Conservation (phyloP, 2,113 vertebrate species). For the Phyllostomus hastatus region DNA sequence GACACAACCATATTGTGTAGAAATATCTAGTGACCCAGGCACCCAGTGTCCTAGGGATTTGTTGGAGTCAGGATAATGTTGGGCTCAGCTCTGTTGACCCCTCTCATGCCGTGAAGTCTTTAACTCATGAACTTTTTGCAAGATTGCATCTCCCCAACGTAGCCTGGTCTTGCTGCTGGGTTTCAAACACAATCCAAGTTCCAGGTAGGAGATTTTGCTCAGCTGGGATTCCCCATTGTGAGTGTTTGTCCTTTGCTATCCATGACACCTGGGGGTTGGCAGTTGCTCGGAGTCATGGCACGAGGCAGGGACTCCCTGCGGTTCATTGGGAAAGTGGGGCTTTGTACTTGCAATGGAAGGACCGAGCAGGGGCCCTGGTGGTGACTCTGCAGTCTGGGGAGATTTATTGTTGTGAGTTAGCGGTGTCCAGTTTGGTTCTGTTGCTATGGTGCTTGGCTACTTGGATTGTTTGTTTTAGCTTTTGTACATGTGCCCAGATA, state of each 20-base stretch:
- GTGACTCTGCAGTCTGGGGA: neutral
- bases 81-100: neutral
- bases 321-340: neutral
- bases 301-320: neutral
- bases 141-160: neutral
- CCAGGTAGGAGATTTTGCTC: neutral
- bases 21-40: neutral
- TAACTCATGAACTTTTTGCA: neutral
- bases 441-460: conserved; percentile 30
- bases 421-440: conserved; percentile 31
- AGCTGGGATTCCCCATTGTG: neutral
- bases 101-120: neutral
- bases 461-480: conserved; percentile 44
- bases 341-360: neutral
- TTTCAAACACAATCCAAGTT: neutral
- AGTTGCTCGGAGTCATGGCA: neutral
- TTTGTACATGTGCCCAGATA: conserved; percentile 39
- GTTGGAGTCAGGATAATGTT: neutral
- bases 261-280: neutral
- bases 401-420: conserved; percentile 41
- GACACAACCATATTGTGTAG: neutral
- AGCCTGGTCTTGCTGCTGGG: neutral
- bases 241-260: neutral
- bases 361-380: neutral
- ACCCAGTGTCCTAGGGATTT: neutral